Percentiles rank a stretch among this genome's conserved stretches.
These are phyloP conservation scores for Narcine bancroftii DNA, from an alignment of 2,113 vertebrate genomes.

Conservation along the genomic window DNA sequence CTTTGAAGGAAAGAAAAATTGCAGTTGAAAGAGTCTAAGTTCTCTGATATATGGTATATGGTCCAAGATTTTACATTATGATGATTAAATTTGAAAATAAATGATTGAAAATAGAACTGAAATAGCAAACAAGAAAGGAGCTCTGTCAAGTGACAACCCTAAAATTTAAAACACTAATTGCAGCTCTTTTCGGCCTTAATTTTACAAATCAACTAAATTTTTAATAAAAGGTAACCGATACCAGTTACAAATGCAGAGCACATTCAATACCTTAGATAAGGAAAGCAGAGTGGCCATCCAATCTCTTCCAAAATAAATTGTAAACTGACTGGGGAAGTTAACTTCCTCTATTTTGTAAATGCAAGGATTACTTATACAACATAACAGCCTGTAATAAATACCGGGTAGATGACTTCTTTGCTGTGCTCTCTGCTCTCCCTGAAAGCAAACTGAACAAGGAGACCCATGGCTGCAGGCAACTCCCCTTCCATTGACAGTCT, in stretches of 20 bases:
- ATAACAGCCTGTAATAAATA: conserved; percentile 46
- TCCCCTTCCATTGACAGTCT: conserved; percentile 83
- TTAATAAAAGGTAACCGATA: background rate
- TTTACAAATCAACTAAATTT: background rate
- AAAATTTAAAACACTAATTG: background rate
- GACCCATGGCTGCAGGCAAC: conserved; percentile 86
- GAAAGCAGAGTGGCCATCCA: background rate
- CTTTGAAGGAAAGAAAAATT: background rate
- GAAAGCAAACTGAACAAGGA: conserved; percentile 91
- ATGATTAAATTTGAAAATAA: conserved; percentile 7
- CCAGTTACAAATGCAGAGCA: background rate
- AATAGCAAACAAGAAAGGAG: background rate
- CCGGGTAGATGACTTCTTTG: conserved; percentile 78
- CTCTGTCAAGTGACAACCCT: background rate
- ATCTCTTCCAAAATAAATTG: background rate
- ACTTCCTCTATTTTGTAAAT: background rate
- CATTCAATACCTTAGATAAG: background rate
- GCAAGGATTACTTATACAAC: background rate
- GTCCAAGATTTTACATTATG: background rate
- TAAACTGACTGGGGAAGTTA: background rate
- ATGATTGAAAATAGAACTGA: background rate
- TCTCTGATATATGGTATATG: background rate
- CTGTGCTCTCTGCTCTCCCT: conserved; percentile 77
- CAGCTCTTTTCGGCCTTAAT: background rate
- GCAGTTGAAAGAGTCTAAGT: background rate